phyloP scores from a whole-genome alignment of 1,140 invertebrate species.

The Sitodiplosis mosellana region DNA sequence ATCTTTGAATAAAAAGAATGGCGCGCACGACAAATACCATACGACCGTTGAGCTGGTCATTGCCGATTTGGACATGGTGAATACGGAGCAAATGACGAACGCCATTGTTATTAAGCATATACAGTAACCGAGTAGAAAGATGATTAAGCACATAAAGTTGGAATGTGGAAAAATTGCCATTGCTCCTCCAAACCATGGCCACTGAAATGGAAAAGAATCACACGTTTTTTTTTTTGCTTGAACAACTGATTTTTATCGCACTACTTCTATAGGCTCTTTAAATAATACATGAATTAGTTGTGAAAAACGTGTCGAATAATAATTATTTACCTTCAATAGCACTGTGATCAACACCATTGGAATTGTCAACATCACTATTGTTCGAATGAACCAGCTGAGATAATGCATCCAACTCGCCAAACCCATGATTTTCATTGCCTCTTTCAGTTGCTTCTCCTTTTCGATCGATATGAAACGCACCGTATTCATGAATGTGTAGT shows the following conservation, averaged over 20 bases:
- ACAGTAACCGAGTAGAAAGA: constrained; percentile 31
- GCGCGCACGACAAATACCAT: not conserved
- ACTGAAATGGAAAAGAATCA: not conserved
- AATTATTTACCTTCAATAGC: not conserved
- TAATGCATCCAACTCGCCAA: constrained; percentile 38
- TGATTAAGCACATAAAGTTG: constrained; percentile 25
- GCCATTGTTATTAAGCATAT: constrained; percentile 34
- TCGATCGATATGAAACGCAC: constrained; percentile 9
- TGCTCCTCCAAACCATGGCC: not conserved
- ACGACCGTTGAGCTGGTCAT: constrained; percentile 25
- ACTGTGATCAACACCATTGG: constrained; percentile 6
- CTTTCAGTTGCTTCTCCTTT: constrained; percentile 17
- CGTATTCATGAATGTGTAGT: constrained; percentile 32
- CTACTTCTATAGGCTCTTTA: too few species aligned
- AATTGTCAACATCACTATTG: constrained; percentile 26
- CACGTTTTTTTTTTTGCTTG: not conserved
- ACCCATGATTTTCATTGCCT: constrained; percentile 49
- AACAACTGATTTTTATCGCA: too few species aligned
- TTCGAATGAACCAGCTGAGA: constrained; percentile 35
- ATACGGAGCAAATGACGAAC: constrained; percentile 44
- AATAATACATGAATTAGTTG: not conserved
- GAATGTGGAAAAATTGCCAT: constrained; percentile 18
- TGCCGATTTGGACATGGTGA: constrained; percentile 33
- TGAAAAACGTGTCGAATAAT: constrained; percentile 4
- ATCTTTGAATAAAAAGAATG: not conserved